phyloP scores from a whole-genome alignment of 2,797 vertebrate species.

The Hybognathus amarus region DNA sequence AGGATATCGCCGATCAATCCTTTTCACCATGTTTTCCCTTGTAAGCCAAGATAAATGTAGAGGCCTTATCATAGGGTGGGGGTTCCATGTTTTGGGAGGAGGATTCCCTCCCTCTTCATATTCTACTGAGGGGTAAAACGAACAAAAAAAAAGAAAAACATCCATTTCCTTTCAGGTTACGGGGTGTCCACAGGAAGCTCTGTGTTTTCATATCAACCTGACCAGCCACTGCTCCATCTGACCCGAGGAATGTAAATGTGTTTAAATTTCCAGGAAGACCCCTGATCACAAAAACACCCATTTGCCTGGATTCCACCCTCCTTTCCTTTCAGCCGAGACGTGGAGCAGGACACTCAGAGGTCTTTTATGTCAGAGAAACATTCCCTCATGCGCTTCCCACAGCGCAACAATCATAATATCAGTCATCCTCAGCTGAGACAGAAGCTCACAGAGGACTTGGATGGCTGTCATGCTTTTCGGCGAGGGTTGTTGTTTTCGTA shows the following conservation, averaged over 20 bases:
- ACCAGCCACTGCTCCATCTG: conserved; percentile 44
- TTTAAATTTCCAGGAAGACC: conserved; percentile 73
- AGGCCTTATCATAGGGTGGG: conserved; percentile 65
- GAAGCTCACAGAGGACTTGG: not conserved
- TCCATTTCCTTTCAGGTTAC: conserved; percentile 63
- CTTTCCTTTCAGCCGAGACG: conserved; percentile 22
- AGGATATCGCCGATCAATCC: conserved; percentile 33
- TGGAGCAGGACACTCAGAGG: conserved; percentile 38
- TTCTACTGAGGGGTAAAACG: conserved; percentile 68
- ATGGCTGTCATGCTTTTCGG: conserved; percentile 22
- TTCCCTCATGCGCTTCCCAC: conserved; percentile 49
- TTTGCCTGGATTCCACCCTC: conserved; percentile 47
- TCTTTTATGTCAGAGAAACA: conserved; percentile 48
- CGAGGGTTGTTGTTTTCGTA: conserved; percentile 35
- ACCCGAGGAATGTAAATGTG: conserved; percentile 52
- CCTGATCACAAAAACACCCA: conserved; percentile 57
- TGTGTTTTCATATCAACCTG: conserved; percentile 56
- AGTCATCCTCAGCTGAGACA: conserved; percentile 29
- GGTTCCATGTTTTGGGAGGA: conserved; percentile 66
- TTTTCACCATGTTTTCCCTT: conserved; percentile 49
- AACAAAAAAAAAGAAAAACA: conserved; percentile 47
- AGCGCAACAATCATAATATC: conserved; percentile 48
- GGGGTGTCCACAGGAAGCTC: conserved; percentile 56
- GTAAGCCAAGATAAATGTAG: conserved; percentile 74
- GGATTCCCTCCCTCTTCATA: conserved; percentile 66